These are phyloP conservation scores for Caenorhabditis latens DNA, from an alignment of 1,140 invertebrate genomes.

Conservation along the genomic window DNA sequence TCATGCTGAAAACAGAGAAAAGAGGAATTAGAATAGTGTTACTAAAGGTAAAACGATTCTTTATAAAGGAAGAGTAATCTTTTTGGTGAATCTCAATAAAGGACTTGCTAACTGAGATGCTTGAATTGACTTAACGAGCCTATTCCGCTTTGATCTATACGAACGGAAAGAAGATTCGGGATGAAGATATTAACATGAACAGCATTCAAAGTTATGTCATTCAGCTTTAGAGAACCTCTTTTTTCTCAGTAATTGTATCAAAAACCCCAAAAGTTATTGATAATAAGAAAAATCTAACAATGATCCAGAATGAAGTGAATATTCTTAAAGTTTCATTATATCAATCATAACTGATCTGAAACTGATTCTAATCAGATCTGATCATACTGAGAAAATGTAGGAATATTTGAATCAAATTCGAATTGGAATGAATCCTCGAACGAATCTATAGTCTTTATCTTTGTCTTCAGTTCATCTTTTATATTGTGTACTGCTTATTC, in stretches of 20 bases:
- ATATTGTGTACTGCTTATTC: slow-evolving; percentile 41
- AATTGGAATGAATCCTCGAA: not conserved
- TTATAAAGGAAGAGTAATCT: slow-evolving; percentile 31
- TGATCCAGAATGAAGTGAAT: too few species aligned
- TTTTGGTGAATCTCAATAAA: not conserved
- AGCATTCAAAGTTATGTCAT: too few species aligned
- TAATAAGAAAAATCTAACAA: too few species aligned
- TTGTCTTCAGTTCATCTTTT: slow-evolving; percentile 22
- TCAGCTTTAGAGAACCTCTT: too few species aligned
- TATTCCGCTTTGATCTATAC: slow-evolving; percentile 24
- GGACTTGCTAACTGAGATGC: slow-evolving; percentile 48
- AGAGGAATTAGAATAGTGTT: not conserved
- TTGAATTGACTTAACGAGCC: slow-evolving; percentile 47
- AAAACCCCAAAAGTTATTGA: too few species aligned
- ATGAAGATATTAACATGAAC: not conserved
- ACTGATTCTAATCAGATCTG: not conserved
- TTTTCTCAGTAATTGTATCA: too few species aligned
- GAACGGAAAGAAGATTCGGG: not conserved
- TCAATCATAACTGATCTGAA: too few species aligned
- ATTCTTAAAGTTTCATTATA: too few species aligned
- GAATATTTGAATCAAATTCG: not conserved
- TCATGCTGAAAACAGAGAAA: slow-evolving; percentile 34
- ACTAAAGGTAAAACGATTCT: not conserved
- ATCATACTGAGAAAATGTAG: not conserved
- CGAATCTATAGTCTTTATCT: slow-evolving; percentile 16